Percentiles rank a stretch among this genome's conserved stretches.
These are phyloP conservation scores for Eupelmus urozonus DNA, from an alignment of 2,888 invertebrate genomes.

Conservation along the genomic window DNA sequence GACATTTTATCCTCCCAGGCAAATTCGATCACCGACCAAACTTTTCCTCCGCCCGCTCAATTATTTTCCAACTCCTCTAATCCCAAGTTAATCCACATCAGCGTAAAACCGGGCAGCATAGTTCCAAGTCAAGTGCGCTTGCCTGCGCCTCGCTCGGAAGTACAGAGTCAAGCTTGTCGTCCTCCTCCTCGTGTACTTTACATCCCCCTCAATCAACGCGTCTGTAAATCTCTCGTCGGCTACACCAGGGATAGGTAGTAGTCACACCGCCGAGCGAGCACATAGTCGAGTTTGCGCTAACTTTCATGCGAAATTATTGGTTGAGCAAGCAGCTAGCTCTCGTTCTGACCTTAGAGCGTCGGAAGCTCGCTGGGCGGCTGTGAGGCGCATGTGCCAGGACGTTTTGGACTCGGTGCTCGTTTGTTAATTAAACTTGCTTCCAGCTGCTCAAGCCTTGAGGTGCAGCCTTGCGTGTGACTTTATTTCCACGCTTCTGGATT, in stretches of 20 bases:
- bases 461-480: too few relatives aligned
- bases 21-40: too few relatives aligned
- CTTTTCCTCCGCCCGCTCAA: too few relatives aligned
- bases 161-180: too few relatives aligned
- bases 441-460: too few relatives aligned
- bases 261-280: background rate
- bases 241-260: background rate
- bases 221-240: background rate
- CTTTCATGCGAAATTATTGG: constrained; percentile 42
- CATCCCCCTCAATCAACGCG: constrained; percentile 11
- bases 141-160: too few relatives aligned
- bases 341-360: constrained; percentile 22
- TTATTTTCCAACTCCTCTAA: too few relatives aligned
- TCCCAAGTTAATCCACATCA: too few relatives aligned
- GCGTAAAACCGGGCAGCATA: too few relatives aligned
- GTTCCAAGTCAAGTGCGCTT: too few relatives aligned
- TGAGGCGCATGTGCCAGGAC: background rate
- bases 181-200: constrained; percentile 9
- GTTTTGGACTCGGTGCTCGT: background rate
- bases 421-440: constrained; percentile 30
- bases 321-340: constrained; percentile 7
- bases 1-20: too few relatives aligned
- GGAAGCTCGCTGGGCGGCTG: background rate
- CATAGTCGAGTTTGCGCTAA: constrained; percentile 28
- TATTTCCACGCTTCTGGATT: too few relatives aligned